These are phyloP conservation scores for Polymixis lichenea DNA, from an alignment of 2,888 invertebrate species.

Conservation along the genomic window DNA sequence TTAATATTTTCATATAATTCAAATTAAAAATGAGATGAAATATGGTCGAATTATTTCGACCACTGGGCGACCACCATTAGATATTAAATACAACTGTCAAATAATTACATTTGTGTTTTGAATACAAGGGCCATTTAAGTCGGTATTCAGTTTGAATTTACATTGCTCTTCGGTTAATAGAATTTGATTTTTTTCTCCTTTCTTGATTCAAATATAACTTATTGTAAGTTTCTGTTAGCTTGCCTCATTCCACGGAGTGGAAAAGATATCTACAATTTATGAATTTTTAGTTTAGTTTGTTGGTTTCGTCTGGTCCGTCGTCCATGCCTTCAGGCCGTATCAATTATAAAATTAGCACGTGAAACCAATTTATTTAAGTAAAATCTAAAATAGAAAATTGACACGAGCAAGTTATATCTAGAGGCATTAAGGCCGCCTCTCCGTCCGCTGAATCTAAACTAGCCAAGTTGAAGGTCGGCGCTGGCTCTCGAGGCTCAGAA, in stretches of 20 bases:
- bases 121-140: not conserved
- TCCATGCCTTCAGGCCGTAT: not conserved
- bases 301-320: not conserved
- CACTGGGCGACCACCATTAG: too few species aligned
- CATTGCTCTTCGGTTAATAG: not conserved
- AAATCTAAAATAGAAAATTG: slow-evolving; percentile 24
- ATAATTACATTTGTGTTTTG: not conserved
- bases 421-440: slow-evolving; percentile 26
- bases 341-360: not conserved
- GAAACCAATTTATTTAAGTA: not conserved
- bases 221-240: not conserved
- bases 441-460: slow-evolving; percentile 66
- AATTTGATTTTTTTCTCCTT: not conserved
- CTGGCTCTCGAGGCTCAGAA: slow-evolving; percentile 51
- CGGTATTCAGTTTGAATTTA: not conserved
- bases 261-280: not conserved
- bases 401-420: slow-evolving; percentile 33
- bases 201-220: not conserved
- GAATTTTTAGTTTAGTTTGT: not conserved
- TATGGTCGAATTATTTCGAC: too few species aligned
- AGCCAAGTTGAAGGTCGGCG: slow-evolving; percentile 73
- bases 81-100: not conserved
- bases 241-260: not conserved
- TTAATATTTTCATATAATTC: too few species aligned
- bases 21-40: too few species aligned